phyloP scores from a whole-genome alignment of 1,140 invertebrate species.

The Berghia stephanieae region DNA sequence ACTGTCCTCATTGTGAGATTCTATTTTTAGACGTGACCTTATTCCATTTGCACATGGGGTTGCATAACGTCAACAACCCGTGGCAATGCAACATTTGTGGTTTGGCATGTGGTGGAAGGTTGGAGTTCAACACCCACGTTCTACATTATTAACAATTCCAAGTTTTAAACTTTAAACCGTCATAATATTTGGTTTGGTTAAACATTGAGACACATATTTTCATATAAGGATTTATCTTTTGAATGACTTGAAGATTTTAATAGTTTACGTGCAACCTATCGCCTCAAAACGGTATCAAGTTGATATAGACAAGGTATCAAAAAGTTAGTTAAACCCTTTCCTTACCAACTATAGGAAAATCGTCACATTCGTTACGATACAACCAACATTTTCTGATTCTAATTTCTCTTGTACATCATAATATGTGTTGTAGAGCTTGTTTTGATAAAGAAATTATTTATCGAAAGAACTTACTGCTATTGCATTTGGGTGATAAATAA shows the following conservation, averaged over 20 bases:
- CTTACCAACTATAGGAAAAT: too few species aligned
- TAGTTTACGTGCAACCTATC: too few species aligned
- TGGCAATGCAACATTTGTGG: conserved; percentile 99
- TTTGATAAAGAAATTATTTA: too few species aligned
- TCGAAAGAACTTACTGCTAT: too few species aligned
- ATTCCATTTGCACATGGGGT: conserved; percentile 96
- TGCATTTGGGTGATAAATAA: too few species aligned
- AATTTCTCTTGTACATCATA: too few species aligned
- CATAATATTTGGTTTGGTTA: not conserved
- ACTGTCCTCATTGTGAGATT: conserved; percentile 83
- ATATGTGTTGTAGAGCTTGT: too few species aligned
- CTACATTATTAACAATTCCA: conserved; percentile 54
- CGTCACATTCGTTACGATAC: too few species aligned
- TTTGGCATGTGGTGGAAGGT: conserved; percentile 89
- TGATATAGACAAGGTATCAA: not conserved
- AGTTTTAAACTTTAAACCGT: not conserved
- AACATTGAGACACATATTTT: too few species aligned
- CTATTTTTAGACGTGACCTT: conserved; percentile 93
- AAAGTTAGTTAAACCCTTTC: not conserved
- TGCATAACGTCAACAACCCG: conserved; percentile 94
- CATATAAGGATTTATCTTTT: too few species aligned
- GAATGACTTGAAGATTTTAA: too few species aligned
- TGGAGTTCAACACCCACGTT: conserved; percentile 94
- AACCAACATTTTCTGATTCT: too few species aligned
- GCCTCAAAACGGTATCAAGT: not conserved